A percentile compares a stretch with the other conserved stretches of the same genome.
phyloP scores from a whole-genome alignment of 2,113 vertebrate species.

The Myotis davidii region DNA sequence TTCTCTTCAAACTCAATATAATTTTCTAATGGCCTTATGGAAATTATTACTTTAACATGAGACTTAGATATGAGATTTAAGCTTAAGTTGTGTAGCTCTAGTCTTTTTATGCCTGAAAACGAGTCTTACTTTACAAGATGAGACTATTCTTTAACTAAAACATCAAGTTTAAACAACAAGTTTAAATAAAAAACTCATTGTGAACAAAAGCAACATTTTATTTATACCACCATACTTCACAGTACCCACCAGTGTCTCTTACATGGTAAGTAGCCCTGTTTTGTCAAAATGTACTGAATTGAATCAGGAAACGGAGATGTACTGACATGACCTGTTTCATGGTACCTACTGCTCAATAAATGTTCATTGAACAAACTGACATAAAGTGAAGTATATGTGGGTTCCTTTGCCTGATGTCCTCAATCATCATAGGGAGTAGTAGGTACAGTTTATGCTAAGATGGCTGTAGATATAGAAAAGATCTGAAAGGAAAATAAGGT shows the following conservation, averaged over 20 bases:
- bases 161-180: neutral
- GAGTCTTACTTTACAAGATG: neutral
- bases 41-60: neutral
- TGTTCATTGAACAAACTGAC: neutral
- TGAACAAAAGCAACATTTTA: neutral
- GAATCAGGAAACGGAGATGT: neutral
- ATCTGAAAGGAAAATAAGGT: neutral
- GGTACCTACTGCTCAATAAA: neutral
- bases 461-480: neutral
- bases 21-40: neutral
- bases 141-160: neutral
- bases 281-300: conserved; percentile 25
- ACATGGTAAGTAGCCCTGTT: neutral
- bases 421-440: neutral
- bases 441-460: neutral
- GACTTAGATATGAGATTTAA: neutral
- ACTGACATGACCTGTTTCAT: neutral
- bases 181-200: neutral
- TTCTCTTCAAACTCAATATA: neutral
- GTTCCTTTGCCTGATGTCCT: neutral
- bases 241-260: neutral
- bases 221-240: neutral
- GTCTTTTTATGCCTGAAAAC: neutral
- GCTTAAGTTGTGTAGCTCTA: neutral
- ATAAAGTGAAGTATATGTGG: neutral